phyloP scores from a whole-genome alignment of 2,888 invertebrate genomes.

The Tetragonula carbonaria region DNA sequence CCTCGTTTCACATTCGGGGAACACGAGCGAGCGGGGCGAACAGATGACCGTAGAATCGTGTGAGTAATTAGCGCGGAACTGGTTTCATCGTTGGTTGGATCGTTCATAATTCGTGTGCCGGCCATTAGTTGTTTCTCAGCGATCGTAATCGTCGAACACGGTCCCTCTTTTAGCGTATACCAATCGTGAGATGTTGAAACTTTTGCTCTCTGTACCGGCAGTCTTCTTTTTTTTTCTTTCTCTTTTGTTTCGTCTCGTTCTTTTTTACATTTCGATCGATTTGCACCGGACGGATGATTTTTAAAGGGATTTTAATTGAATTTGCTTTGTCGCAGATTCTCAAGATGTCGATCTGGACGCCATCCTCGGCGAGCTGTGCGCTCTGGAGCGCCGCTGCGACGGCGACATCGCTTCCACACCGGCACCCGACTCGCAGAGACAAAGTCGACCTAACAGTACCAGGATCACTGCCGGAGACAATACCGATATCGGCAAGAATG shows the following conservation, averaged over 20 bases:
- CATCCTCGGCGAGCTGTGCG: slow-evolving; percentile 97
- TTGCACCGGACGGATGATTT: background rate
- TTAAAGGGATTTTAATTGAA: background rate
- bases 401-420: slow-evolving; percentile 82
- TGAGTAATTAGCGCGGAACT: slow-evolving; percentile 75
- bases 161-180: slow-evolving; percentile 1
- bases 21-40: slow-evolving; percentile 40
- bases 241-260: background rate
- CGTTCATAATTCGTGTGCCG: slow-evolving; percentile 56
- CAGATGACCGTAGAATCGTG: slow-evolving; percentile 55
- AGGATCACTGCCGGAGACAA: slow-evolving; percentile 78
- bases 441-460: slow-evolving; percentile 78
- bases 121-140: slow-evolving; percentile 35
- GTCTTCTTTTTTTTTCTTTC: too few species aligned
- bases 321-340: slow-evolving; percentile 87
- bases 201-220: slow-evolving; percentile 14
- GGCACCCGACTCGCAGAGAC: slow-evolving; percentile 79
- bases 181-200: background rate
- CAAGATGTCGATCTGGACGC: slow-evolving; percentile 99
- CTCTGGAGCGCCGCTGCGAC: slow-evolving; percentile 90
- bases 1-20: slow-evolving; percentile 59
- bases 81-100: slow-evolving; percentile 66
- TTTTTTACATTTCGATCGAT: background rate
- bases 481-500: slow-evolving; percentile 78
- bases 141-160: slow-evolving; percentile 36